Conservation (phyloP, 2,888 invertebrate genomes). For the Smittia sp. region DNA sequence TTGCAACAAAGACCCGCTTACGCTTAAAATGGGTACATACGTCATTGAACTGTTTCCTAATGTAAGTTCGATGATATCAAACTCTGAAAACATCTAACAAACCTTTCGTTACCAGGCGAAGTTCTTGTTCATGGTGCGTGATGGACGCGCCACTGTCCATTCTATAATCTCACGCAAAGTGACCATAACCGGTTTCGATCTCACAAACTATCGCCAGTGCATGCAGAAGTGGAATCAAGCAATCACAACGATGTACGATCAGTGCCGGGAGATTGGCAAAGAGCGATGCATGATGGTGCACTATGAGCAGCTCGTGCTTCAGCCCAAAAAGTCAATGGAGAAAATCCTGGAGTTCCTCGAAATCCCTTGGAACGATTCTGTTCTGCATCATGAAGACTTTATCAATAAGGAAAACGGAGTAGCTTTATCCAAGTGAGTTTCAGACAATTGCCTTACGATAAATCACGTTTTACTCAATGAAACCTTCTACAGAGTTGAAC, state of each 20-base stretch:
- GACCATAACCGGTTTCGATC: constrained; percentile 77
- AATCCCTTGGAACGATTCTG: constrained; percentile 92
- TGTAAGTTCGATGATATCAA: constrained; percentile 47
- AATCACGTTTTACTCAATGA: not conserved
- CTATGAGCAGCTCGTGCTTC: constrained; percentile 95
- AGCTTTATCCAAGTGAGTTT: constrained; percentile 84
- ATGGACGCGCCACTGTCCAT: constrained; percentile 97
- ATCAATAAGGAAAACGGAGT: constrained; percentile 95
- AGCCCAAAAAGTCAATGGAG: constrained; percentile 85
- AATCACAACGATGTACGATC: constrained; percentile 89
- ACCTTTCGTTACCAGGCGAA: constrained; percentile 63
- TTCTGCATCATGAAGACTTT: constrained; percentile 95
- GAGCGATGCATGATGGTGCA: constrained; percentile 82
- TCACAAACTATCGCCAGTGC: constrained; percentile 90
- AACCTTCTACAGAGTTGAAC: constrained; percentile 73
- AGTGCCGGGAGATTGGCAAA: constrained; percentile 79
- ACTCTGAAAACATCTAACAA: not conserved
- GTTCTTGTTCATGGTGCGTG: constrained; percentile 97
- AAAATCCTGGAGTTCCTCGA: constrained; percentile 84
- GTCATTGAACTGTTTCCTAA: constrained; percentile 94
- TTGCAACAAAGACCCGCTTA: constrained; percentile 99
- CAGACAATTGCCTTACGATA: not conserved
- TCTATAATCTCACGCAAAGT: constrained; percentile 96
- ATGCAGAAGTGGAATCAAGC: constrained; percentile 96
- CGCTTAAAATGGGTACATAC: constrained; percentile 94